Conservation (phyloP, 1,140 invertebrate species). For the Brachystomella parvula region DNA sequence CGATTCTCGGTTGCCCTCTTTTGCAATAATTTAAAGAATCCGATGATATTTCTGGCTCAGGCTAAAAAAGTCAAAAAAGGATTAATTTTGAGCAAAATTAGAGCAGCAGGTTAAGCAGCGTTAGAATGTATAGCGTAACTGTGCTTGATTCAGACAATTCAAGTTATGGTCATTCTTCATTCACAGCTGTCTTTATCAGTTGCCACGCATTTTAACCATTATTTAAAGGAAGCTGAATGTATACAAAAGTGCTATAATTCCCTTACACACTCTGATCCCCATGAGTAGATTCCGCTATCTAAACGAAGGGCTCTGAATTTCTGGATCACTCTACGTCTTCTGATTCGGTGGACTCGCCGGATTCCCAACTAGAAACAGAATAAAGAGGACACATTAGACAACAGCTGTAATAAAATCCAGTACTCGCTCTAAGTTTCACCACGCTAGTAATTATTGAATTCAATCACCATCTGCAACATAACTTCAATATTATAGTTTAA, state of each 20-base stretch:
- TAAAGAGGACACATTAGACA: not conserved
- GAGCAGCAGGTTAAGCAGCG: not conserved
- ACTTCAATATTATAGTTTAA: too few relatives aligned
- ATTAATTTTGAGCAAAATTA: not conserved
- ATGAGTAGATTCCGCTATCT: slow-evolving; percentile 93
- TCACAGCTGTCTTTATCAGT: slow-evolving; percentile 33
- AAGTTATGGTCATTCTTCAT: not conserved
- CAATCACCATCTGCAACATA: slow-evolving; percentile 30
- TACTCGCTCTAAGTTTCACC: slow-evolving; percentile 23
- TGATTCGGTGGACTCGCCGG: slow-evolving; percentile 82
- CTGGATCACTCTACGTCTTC: slow-evolving; percentile 90
- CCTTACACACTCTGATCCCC: slow-evolving; percentile 90
- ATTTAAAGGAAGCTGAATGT: slow-evolving; percentile 12
- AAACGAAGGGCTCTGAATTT: slow-evolving; percentile 94
- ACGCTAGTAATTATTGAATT: slow-evolving; percentile 20
- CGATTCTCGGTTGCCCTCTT: too few relatives aligned
- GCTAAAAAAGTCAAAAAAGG: slow-evolving; percentile 44
- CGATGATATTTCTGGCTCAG: slow-evolving; percentile 81
- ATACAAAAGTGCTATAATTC: not conserved
- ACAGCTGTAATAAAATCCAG: not conserved
- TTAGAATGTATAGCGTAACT: not conserved
- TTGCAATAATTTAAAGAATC: too few relatives aligned
- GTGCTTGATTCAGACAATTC: not conserved
- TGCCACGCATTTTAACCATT: slow-evolving; percentile 40
- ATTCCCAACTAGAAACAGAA: slow-evolving; percentile 64